Base-by-base conservation (phyloP, 2,797 vertebrate genomes). In the Rhynchotus rufescens region DNA sequence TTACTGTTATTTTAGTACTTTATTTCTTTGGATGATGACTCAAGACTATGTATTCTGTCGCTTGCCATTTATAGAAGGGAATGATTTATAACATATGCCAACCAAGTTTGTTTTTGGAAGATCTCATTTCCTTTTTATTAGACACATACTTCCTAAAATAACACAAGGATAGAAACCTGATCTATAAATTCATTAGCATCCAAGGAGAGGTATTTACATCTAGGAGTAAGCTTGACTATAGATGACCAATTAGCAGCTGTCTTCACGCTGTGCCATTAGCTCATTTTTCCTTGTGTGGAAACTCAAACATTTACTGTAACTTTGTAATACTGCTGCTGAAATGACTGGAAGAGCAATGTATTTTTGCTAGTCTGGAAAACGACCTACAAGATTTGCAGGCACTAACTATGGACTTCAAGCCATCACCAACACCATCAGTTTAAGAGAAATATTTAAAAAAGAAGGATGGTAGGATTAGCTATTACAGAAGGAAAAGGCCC, bases 111-210 rank as follows among this genome's bases (percentile, higher is more conserved):
- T 49, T 74, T 87, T 40, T 13, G 52, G 22, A 80, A 14, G 11
- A 32, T 23, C 4, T 61, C 44, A 78, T 36, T 42, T 5, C 12
- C 10, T 57, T 74, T 80, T 9, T 30, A 30, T 66, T 42, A 30
- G 34, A 74, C 57, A 17, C 6, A 1, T 47, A 67, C 49, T 86
- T 87, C n/a, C 36, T 74, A 66, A 80, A 92, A 54, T 61, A 92
- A 71, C 13, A 51, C 21, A 60, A 36, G 25, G 15, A 12, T 72
- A 57, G 38, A 72, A 91, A 77, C 4, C 72, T 85, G 57, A 42
- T 86, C 64, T 88, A 6, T 77, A 91, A 89, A 81, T 42, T 77
- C 54, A 66, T 80, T 75, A 92, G 36, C 52, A 34, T 81, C 51
- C 44, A 38, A 20, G 66, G 65, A 67, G 54, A 65, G 22, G 10